These are phyloP conservation scores for Tyrannus savana DNA, from an alignment of 2,113 vertebrate genomes.

Conservation along the genomic window DNA sequence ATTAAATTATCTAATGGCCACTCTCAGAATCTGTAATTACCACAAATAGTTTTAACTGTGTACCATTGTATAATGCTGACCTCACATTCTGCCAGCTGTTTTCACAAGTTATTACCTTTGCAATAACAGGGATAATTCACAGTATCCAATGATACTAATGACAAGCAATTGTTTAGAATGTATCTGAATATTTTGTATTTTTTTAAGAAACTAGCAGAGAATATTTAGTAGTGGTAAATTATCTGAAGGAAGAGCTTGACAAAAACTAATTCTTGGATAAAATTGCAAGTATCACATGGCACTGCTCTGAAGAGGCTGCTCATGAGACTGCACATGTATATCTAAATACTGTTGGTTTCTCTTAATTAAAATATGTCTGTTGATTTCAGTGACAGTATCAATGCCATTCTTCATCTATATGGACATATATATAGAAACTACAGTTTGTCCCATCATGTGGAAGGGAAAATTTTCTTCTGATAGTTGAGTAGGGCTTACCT, in stretches of 20 bases:
- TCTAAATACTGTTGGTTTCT: neutral
- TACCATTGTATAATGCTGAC: neutral
- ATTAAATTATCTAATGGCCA: neutral
- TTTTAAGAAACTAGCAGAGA: neutral
- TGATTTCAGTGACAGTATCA: neutral
- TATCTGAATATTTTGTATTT: neutral
- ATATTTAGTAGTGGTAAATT: neutral
- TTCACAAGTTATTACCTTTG: neutral
- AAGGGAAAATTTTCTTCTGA: neutral
- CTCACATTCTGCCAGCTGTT: neutral
- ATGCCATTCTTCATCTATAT: neutral
- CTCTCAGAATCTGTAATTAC: neutral
- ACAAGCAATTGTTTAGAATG: neutral
- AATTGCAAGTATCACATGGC: neutral
- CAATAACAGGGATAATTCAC: neutral
- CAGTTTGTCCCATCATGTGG: neutral
- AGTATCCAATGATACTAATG: neutral
- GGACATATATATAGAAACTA: neutral
- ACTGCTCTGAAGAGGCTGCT: neutral
- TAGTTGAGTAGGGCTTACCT: neutral
- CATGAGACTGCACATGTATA: neutral
- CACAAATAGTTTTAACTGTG: neutral
- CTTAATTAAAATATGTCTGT: neutral
- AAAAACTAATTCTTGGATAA: neutral
- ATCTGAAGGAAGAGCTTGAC: neutral